phyloP scores from a whole-genome alignment of 2,888 invertebrate species.

The Ormyrus pomaceus region DNA sequence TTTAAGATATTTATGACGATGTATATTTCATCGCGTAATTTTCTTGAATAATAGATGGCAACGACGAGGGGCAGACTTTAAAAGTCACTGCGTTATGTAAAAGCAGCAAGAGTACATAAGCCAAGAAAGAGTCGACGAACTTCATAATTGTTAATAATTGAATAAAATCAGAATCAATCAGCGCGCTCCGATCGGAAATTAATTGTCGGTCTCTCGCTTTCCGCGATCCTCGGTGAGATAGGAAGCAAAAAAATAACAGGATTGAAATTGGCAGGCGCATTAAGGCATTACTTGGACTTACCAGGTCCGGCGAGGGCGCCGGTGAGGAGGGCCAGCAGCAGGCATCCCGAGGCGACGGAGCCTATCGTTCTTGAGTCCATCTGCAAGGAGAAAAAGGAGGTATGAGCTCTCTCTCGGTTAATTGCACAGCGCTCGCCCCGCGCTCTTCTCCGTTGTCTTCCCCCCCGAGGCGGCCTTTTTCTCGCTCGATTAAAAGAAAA shows the following conservation, averaged over 20 bases:
- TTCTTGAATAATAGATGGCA: too few relatives aligned
- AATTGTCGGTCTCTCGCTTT: too few relatives aligned
- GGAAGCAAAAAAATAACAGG: not conserved
- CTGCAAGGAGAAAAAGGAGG: slow-evolving; percentile 61
- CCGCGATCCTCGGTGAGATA: too few relatives aligned
- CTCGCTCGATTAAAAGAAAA: not conserved
- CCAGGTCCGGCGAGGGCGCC: slow-evolving; percentile 63
- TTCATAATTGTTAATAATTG: too few relatives aligned
- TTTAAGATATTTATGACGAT: too few relatives aligned
- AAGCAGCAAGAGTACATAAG: too few relatives aligned
- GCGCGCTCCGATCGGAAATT: too few relatives aligned
- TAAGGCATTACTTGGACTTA: slow-evolving; percentile 18
- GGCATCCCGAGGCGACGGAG: slow-evolving; percentile 64
- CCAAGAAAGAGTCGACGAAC: too few relatives aligned
- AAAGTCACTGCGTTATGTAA: too few relatives aligned
- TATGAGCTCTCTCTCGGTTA: slow-evolving; percentile 52
- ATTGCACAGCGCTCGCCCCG: slow-evolving; percentile 53
- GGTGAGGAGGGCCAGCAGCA: slow-evolving; percentile 66
- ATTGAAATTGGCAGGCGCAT: not conserved
- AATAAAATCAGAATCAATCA: too few relatives aligned
- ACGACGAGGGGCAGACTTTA: too few relatives aligned
- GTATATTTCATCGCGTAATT: too few relatives aligned
- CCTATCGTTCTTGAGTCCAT: slow-evolving; percentile 69
- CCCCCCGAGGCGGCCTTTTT: not conserved
- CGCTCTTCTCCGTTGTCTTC: not conserved